Conservation (phyloP, 2,113 vertebrate genomes). For the Petromus typicus region DNA sequence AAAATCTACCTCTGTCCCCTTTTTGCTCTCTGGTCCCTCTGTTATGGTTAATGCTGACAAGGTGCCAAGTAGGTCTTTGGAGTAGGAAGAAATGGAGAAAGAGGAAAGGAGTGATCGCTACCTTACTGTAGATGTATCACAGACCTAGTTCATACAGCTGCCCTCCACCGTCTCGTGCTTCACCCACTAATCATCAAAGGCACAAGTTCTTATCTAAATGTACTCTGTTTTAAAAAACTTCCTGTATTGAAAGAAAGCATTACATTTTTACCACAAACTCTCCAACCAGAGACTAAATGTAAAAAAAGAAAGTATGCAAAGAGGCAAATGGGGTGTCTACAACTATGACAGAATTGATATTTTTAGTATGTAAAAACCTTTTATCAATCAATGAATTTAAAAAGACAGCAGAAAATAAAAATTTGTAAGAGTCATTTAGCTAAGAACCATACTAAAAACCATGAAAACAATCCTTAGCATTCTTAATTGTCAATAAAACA, state of each 20-base stretch:
- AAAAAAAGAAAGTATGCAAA: background rate
- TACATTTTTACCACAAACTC: background rate
- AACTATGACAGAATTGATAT: background rate
- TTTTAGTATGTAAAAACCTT: conserved; percentile 4
- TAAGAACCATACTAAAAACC: background rate
- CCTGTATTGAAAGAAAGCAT: background rate
- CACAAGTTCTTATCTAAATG: background rate
- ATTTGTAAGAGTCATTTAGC: background rate
- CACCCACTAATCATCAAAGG: background rate
- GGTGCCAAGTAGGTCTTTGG: background rate
- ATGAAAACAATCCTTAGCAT: background rate
- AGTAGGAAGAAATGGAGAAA: background rate
- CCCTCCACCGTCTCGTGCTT: background rate
- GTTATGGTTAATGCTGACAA: background rate
- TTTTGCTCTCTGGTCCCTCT: background rate
- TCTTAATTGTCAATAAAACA: background rate
- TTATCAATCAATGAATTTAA: conserved; percentile 35
- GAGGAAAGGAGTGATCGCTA: background rate
- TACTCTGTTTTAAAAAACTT: conserved; percentile 11
- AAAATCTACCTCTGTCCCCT: background rate
- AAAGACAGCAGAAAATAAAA: conserved; percentile 13
- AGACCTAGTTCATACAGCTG: background rate
- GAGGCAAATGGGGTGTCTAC: background rate
- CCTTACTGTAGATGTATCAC: background rate
- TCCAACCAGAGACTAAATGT: background rate